phyloP scores from a whole-genome alignment of 2,113 vertebrate species.

The Arothron firmamentum region DNA sequence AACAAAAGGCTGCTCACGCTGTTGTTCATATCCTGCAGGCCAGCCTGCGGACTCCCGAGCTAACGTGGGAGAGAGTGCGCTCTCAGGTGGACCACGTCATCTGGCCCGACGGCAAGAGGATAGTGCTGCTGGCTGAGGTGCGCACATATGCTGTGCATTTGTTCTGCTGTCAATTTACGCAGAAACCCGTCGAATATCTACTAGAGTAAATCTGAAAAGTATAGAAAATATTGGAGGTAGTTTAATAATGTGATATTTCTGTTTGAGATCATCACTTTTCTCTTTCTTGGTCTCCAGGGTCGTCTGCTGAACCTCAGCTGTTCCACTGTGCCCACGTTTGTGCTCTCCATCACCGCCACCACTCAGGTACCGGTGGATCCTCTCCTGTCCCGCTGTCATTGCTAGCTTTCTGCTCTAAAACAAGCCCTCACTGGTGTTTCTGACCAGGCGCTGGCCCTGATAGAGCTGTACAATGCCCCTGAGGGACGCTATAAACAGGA shows the following conservation, averaged over 20 bases:
- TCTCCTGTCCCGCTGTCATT: neutral
- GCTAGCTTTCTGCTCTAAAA: neutral
- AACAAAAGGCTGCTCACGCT: neutral
- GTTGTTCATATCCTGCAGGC: conserved; percentile 73
- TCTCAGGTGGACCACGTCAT: conserved; percentile 98
- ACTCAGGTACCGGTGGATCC: conserved; percentile 78
- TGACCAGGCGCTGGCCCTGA: conserved; percentile 87
- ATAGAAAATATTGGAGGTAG: too few relatives aligned
- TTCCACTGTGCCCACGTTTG: conserved; percentile 96
- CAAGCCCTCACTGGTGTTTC: neutral
- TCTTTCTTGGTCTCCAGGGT: conserved; percentile 65
- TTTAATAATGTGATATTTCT: neutral
- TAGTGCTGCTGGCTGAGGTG: conserved; percentile 96
- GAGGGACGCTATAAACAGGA: conserved; percentile 96
- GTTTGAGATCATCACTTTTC: neutral
- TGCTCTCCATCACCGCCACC: conserved; percentile 95
- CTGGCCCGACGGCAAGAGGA: conserved; percentile 97
- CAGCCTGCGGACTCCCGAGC: conserved; percentile 91
- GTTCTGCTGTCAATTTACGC: too few relatives aligned
- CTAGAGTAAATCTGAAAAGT: too few relatives aligned
- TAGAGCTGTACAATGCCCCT: conserved; percentile 94
- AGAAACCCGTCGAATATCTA: too few relatives aligned
- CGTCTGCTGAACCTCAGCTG: conserved; percentile 93
- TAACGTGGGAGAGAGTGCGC: conserved; percentile 96
- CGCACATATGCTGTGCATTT: neutral